phyloP scores from a whole-genome alignment of 2,113 vertebrate genomes.

The Onychostoma macrolepis region DNA sequence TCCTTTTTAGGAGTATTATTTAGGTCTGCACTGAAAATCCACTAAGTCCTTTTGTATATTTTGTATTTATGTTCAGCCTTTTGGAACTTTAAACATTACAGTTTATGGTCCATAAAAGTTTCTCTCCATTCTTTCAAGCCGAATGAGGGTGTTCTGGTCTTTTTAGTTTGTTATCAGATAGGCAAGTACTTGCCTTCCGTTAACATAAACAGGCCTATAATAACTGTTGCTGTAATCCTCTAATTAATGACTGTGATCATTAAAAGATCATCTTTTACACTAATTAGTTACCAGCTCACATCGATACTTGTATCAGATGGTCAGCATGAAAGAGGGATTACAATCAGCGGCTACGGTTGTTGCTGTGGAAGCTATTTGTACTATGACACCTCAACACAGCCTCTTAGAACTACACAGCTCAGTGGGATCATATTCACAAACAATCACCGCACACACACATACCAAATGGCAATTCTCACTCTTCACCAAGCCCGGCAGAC shows the following conservation, averaged over 20 bases:
- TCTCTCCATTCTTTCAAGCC: neutral
- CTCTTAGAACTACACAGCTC: neutral
- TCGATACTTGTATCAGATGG: neutral
- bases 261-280: neutral
- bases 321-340: slow-evolving; percentile 12
- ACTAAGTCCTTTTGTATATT: neutral
- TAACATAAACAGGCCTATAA: neutral
- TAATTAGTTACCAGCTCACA: slow-evolving; percentile 25
- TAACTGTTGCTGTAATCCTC: neutral
- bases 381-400: slow-evolving; percentile 18
- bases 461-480: slow-evolving; percentile 40
- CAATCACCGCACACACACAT: slow-evolving; percentile 13
- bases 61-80: neutral
- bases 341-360: neutral
- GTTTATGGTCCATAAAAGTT: neutral
- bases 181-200: neutral
- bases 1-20: neutral
- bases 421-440: slow-evolving; percentile 47
- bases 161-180: neutral
- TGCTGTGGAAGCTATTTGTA: slow-evolving; percentile 36
- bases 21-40: neutral
- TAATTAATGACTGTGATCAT: neutral
- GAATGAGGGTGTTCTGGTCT: neutral
- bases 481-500: neutral
- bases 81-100: neutral